Evolutionary conservation across 2,797 vertebrate species (phyloP), one percentile per base, ranked within the genome.

Genomic region (Meda fulgida): DNA sequence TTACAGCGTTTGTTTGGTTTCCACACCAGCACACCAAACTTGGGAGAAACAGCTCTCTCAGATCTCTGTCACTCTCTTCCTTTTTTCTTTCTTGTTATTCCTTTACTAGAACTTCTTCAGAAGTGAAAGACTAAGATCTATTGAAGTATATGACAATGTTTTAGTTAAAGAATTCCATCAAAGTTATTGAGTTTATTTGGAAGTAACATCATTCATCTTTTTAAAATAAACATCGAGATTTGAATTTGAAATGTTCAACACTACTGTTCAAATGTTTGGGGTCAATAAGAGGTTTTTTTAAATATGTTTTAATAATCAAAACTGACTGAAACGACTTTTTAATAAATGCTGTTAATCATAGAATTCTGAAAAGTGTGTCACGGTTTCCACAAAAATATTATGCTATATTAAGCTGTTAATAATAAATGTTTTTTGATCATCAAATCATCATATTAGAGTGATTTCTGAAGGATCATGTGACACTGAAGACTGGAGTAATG

Each of bases 1-100:
- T 90, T 89, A 91, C 90, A 84, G 89, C 90, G 90, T 89, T 90
- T 78, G 88, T 55, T 83, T 77, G 89, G 92, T 92, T 92, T 92
- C 91, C 90, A 92, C 90, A 92, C 89, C 92, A 95, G 94, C 95
- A 93, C 94, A 95, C 95, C 96, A 96, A 96, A 96, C 94, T 96
- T 94, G 95, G 95, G 94, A 96, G 95, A 94, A 95, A 94, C 88
- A 80, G 92, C 91, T 92, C 89, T 87, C 69, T 31, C 60, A 26
- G 53, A 51, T 70, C 48, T 81, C 48, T 75, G 26, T 23, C 36
- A 14, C 72, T 14, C 31, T 40, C 65, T 70, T 86, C 51, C 77
- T 38, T 26, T 60, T 38, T 36, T 71, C 58, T 84, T 46, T 34
- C 91, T 91, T 88, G 91, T 90, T 88, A 87, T 72, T 89, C 89